Percentiles rank a stretch among this genome's conserved stretches.
These are phyloP conservation scores for Hemicrepidius hirtus DNA, from an alignment of 2,888 invertebrate genomes.

Conservation along the genomic window DNA sequence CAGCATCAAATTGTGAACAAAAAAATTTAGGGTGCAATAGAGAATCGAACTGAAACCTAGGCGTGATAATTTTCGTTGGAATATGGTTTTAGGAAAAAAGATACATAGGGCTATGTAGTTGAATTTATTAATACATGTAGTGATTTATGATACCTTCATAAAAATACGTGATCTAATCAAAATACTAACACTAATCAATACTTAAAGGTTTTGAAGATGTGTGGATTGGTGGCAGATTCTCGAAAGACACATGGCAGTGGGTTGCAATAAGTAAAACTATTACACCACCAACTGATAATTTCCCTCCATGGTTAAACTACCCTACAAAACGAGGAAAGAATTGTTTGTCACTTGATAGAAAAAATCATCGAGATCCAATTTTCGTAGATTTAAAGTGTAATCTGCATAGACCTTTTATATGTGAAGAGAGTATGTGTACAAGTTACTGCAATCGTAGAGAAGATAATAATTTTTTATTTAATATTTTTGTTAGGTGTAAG, in stretches of 20 bases:
- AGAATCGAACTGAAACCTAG: too few relatives aligned
- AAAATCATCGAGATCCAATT: conserved; percentile 73
- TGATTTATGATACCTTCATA: too few relatives aligned
- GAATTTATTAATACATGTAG: too few relatives aligned
- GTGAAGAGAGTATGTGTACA: conserved; percentile 74
- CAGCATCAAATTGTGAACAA: too few relatives aligned
- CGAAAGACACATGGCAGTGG: conserved; percentile 15
- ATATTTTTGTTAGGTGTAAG: conserved; percentile 1
- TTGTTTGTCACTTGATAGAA: conserved; percentile 74
- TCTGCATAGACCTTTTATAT: conserved; percentile 73
- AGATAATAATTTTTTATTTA: not conserved
- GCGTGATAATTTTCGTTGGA: too few relatives aligned
- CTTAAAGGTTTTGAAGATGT: conserved; percentile 17
- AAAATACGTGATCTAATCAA: too few relatives aligned
- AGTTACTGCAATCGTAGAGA: too few relatives aligned
- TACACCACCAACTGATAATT: not conserved
- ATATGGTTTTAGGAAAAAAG: too few relatives aligned
- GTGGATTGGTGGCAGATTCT: conserved; percentile 20
- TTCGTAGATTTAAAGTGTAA: conserved; percentile 74
- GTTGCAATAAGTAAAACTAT: not conserved
- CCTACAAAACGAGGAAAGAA: conserved; percentile 71
- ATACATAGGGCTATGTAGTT: too few relatives aligned
- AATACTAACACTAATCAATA: too few relatives aligned
- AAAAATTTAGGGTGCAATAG: too few relatives aligned
- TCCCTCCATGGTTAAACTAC: conserved; percentile 13